Percentiles rank a stretch among this genome's conserved stretches.
These are phyloP conservation scores for Penaeus vannamei DNA, from an alignment of 1,140 invertebrate species.

Conservation along the genomic window DNA sequence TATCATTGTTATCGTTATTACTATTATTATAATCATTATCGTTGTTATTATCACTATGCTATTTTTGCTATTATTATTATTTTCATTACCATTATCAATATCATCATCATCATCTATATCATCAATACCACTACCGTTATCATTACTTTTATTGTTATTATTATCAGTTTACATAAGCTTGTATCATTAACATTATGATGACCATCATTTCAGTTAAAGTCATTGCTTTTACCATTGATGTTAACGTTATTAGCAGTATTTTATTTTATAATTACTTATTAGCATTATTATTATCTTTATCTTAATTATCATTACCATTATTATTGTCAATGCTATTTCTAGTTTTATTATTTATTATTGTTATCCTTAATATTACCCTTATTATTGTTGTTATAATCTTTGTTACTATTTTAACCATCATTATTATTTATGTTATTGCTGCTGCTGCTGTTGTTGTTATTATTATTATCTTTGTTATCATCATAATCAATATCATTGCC, in stretches of 20 bases:
- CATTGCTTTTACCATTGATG: background rate
- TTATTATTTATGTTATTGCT: background rate
- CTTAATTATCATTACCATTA: background rate
- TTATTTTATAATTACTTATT: background rate
- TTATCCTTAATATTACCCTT: background rate
- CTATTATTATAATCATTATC: too few species aligned
- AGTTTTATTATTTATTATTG: background rate
- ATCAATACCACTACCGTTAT: too few species aligned
- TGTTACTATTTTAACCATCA: background rate
- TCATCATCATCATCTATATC: too few species aligned
- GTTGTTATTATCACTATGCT: too few species aligned
- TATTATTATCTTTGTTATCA: background rate
- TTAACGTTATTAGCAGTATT: background rate
- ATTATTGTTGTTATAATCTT: background rate
- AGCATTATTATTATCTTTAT: conserved; percentile 11
- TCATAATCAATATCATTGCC: background rate
- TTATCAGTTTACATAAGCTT: background rate
- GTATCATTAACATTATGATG: too few species aligned
- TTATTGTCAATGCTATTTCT: background rate
- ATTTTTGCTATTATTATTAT: too few species aligned
- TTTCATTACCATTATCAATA: too few species aligned
- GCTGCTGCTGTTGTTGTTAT: background rate
- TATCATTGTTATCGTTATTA: too few species aligned
- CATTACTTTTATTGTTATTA: too few species aligned
- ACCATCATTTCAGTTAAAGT: too few species aligned